phyloP scores from a whole-genome alignment of 2,113 vertebrate genomes.

The Coreoperca whiteheadi region DNA sequence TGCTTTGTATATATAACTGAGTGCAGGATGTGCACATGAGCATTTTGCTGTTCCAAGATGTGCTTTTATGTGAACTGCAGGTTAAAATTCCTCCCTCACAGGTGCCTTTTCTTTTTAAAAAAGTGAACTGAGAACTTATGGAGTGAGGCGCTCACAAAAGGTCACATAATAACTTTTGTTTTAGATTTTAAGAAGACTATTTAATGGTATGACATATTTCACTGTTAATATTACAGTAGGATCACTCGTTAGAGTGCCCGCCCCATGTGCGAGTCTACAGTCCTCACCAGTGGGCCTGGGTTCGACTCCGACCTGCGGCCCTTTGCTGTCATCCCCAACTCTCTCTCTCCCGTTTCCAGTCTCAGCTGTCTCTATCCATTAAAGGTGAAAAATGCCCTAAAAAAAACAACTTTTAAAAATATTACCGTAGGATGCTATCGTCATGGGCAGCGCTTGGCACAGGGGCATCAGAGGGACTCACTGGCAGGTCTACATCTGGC shows the following conservation, averaged over 20 bases:
- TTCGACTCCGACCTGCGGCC: no score
- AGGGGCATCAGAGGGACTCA: slow-evolving; percentile 96
- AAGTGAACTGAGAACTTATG: background rate
- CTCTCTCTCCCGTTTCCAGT: no score
- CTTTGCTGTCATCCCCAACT: no score
- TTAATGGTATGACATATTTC: background rate
- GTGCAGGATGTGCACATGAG: slow-evolving; percentile 1
- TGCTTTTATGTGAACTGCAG: background rate
- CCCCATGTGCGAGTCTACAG: no score
- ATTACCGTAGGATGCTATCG: slow-evolving; percentile 95
- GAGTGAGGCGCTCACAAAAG: background rate
- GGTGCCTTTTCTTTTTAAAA: background rate
- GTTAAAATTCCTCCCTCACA: background rate
- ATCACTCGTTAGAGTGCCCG: no score
- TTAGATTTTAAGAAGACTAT: background rate
- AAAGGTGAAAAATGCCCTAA: no score
- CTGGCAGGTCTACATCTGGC: slow-evolving; percentile 97
- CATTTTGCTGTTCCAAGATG: background rate
- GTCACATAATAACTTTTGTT: background rate
- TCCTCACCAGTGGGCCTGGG: no score
- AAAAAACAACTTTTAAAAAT: no score
- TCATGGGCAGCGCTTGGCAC: slow-evolving; percentile 93
- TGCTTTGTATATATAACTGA: background rate
- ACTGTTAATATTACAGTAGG: slow-evolving; percentile 85
- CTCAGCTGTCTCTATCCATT: no score